Conservation (phyloP, 2,113 vertebrate genomes). For the Leiothrix lutea region DNA sequence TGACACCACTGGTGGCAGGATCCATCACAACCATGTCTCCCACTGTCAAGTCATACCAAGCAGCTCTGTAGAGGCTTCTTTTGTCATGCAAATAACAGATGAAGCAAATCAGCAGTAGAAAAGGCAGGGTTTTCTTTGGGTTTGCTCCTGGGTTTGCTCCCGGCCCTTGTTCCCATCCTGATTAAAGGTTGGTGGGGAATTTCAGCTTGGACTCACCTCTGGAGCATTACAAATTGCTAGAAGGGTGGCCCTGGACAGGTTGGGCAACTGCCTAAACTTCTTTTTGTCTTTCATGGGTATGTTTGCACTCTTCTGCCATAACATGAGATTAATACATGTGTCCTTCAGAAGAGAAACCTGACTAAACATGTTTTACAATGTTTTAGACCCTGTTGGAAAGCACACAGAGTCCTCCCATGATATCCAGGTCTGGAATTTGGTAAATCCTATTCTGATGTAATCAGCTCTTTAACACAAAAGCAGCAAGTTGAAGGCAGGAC, state of each 20-base stretch:
- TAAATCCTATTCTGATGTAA: neutral
- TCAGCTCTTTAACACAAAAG: neutral
- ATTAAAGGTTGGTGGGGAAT: neutral
- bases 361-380: neutral
- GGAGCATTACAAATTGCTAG: accelerated
- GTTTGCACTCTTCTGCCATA: neutral
- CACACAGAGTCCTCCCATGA: neutral
- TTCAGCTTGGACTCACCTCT: neutral
- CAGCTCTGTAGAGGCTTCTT: neutral
- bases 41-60: neutral
- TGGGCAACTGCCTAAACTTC: neutral
- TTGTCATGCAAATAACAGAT: neutral
- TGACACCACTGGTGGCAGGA: accelerated
- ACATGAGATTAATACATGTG: accelerated
- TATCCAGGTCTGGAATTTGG: neutral
- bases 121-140: neutral
- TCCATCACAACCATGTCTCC: neutral
- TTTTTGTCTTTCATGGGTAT: neutral
- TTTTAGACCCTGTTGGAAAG: neutral
- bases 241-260: neutral
- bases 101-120: neutral
- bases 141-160: neutral
- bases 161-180: neutral
- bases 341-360: neutral
- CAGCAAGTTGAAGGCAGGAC: neutral